A percentile compares a stretch with the other conserved stretches of the same genome.
phyloP scores from a whole-genome alignment of 2,797 vertebrate genomes.

The Brachymystax lenok region DNA sequence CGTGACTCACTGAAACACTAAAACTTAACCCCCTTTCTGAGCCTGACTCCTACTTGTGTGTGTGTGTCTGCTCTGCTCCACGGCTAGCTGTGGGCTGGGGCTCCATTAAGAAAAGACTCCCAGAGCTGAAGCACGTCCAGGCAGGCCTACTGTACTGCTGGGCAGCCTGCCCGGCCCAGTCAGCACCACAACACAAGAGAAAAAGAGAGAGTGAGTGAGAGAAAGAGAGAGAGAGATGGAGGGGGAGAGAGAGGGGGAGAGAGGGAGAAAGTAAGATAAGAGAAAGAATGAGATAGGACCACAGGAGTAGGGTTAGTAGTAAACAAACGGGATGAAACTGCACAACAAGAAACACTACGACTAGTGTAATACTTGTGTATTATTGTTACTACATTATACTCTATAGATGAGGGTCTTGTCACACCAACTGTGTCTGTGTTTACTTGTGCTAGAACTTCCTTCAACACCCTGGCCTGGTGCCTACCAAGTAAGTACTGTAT shows the following conservation, averaged over 20 bases:
- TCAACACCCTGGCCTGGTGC: neutral
- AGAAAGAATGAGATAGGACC: neutral
- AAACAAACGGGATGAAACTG: neutral
- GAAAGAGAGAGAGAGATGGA: neutral
- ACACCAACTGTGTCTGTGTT: neutral
- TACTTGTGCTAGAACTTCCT: neutral
- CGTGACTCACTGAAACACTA: conserved; percentile 42
- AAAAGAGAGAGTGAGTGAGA: conserved; percentile 4
- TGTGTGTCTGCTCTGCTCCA: conserved; percentile 18
- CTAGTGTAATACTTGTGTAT: neutral
- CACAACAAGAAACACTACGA: neutral
- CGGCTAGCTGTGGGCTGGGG: conserved; percentile 8
- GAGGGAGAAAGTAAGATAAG: neutral
- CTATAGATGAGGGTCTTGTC: neutral
- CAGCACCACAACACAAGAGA: neutral
- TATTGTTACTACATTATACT: neutral
- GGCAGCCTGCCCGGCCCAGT: conserved; percentile 4
- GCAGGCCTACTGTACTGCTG: conserved; percentile 23
- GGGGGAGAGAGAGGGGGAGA: neutral
- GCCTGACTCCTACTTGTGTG: conserved; percentile 36
- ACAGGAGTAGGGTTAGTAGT: neutral
- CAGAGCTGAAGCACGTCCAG: conserved; percentile 62
- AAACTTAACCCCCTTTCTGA: conserved; percentile 33
- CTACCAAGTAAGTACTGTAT: neutral
- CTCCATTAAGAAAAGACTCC: conserved; percentile 53